Base-by-base conservation (phyloP, 1,140 invertebrate species). In the Pseudomyrmex sp. region DNA sequence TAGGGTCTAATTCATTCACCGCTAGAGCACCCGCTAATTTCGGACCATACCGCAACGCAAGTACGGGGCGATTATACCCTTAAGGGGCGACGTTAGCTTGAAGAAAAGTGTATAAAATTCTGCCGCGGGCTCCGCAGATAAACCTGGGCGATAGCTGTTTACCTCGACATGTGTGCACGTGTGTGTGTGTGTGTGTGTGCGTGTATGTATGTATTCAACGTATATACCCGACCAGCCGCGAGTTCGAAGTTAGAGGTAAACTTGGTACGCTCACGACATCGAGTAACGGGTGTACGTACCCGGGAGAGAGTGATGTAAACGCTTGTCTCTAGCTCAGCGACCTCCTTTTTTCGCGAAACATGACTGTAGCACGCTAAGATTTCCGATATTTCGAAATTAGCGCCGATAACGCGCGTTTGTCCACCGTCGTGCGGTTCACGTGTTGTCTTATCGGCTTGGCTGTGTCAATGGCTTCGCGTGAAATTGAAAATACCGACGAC, bases 351-450 rank as follows among this genome's bases (percentile, higher is more conserved):
- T 46, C 65, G 9, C 13, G 12, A 54, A 75, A 83, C 77, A 75
- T 52, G 48, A 54, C 79, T 46, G 50, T 23, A 44, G 66, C 85
- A 87, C 73, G 86, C 85, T 44, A 84, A 83, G 86, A 87, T 86
- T 87, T 61, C 35, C 86, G 85, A 87, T 87, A 87, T 77, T 87
- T 87, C 73, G 66, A 87, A 87, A 87, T 76, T 79, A 61, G 59
- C 65, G 59, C 65, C 80, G 86, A 87, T 87, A 73, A 18, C 61
- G 18, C n/a, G n/a, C 52, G 48, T 18, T 48, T 8, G 4, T 35
- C 35, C 35, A 35, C 35, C 35, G 35, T 5, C 35, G 35, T 35
- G 35, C 35, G 35, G 35, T 35, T 35, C 7, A 35, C 35, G 35
- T 35, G 35, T 35, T 35, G 35, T 35, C 35, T 35, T 35, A 9